Evolutionary conservation across 2,888 invertebrate genomes (phyloP).

Genomic region (Psylliodes chrysocephalus): DNA sequence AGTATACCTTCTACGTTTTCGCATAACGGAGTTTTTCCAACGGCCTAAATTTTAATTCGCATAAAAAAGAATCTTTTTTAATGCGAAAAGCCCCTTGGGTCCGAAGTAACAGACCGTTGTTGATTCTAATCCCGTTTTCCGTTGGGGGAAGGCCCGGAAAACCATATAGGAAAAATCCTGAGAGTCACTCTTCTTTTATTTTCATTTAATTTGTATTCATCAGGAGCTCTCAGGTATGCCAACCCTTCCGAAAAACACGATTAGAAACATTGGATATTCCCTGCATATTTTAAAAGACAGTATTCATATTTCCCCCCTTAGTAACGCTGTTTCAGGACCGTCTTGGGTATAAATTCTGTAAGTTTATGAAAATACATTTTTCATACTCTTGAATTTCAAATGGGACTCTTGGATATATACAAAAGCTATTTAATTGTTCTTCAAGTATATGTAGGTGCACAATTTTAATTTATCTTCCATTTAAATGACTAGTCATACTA

Average conservation of each 20-base stretch:
- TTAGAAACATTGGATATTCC: slow-evolving; percentile 45
- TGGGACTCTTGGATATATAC: too few relatives aligned
- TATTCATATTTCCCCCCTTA: slow-evolving; percentile 43
- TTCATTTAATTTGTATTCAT: slow-evolving; percentile 40
- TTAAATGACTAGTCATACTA: too few relatives aligned
- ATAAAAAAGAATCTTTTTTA: slow-evolving; percentile 4
- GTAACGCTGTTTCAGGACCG: slow-evolving; percentile 18
- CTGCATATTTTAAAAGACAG: slow-evolving; percentile 45
- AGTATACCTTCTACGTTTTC: too few relatives aligned
- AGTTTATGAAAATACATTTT: too few relatives aligned
- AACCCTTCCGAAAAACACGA: slow-evolving; percentile 41
- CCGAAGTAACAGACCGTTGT: slow-evolving; percentile 18
- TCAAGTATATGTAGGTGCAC: too few relatives aligned
- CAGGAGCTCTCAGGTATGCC: slow-evolving; percentile 40
- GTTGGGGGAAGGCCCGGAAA: slow-evolving; percentile 1
- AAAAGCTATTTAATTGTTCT: too few relatives aligned
- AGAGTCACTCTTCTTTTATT: slow-evolving; percentile 39
- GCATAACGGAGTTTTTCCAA: neutral
- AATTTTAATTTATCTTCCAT: too few relatives aligned
- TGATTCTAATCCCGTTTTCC: slow-evolving; percentile 24
- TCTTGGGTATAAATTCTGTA: slow-evolving; percentile 8
- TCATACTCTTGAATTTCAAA: too few relatives aligned
- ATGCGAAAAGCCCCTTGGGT: slow-evolving; percentile 16
- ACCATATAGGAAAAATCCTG: slow-evolving; percentile 30
- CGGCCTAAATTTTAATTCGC: neutral